phyloP scores from a whole-genome alignment of 2,113 vertebrate genomes.

The Meriones unguiculatus region DNA sequence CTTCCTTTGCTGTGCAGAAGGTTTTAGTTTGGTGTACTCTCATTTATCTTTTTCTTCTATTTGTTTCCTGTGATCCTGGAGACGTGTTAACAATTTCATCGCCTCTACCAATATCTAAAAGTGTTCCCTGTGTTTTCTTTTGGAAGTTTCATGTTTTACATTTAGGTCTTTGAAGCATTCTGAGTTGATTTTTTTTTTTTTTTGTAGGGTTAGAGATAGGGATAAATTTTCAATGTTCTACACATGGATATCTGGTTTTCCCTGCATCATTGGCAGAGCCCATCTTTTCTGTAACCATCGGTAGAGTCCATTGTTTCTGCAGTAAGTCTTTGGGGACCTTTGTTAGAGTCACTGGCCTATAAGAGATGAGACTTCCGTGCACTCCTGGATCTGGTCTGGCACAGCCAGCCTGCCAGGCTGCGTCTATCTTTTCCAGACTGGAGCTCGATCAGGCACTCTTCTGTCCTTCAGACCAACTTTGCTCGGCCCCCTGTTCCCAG shows the following conservation, averaged over 20 bases:
- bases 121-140: background rate
- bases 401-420: background rate
- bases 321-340: background rate
- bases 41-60: background rate
- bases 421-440: background rate
- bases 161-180: background rate
- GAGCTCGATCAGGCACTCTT: background rate
- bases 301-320: background rate
- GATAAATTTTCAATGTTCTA: background rate
- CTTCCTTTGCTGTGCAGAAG: background rate
- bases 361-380: background rate
- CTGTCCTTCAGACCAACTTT: rapidly evolving
- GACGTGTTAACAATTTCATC: background rate
- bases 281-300: background rate
- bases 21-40: background rate
- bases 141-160: background rate
- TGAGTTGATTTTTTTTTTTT: background rate
- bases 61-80: background rate
- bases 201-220: background rate
- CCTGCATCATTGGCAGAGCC: background rate
- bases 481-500: rapidly evolving
- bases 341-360: background rate
- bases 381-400: background rate
- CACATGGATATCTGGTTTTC: background rate
- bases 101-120: background rate